These are phyloP conservation scores for Hydrotaea cyrtoneurina DNA, from an alignment of 2,888 invertebrate species.

Conservation along the genomic window DNA sequence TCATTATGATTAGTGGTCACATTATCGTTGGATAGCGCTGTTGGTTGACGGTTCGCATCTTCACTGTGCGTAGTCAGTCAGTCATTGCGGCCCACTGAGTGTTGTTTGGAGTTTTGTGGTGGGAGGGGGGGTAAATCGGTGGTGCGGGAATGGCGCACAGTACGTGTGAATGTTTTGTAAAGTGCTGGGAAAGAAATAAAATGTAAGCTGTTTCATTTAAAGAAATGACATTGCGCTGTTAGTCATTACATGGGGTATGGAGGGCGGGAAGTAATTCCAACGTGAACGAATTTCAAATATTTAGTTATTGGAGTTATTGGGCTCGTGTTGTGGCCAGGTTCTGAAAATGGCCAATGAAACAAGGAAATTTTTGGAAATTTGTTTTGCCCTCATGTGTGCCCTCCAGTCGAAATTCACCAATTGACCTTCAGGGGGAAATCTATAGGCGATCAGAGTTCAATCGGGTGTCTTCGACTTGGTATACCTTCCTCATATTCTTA, in stretches of 20 bases:
- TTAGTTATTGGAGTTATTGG: too few species aligned
- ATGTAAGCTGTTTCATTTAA: constrained; percentile 31
- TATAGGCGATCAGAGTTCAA: too few species aligned
- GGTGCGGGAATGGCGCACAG: neutral
- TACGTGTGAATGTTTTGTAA: constrained; percentile 44
- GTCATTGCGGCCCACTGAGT: neutral
- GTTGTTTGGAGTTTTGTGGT: neutral
- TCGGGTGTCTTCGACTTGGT: too few species aligned
- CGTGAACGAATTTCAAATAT: too few species aligned
- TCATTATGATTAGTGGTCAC: constrained; percentile 25
- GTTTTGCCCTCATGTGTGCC: too few species aligned
- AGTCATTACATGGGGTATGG: too few species aligned
- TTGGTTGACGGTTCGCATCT: constrained; percentile 13
- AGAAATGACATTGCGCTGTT: neutral
- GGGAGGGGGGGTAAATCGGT: neutral
- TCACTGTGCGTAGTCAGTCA: neutral
- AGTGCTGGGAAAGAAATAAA: constrained; percentile 65
- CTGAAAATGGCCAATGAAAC: too few species aligned
- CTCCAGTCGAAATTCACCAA: too few species aligned
- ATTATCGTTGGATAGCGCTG: constrained; percentile 45
- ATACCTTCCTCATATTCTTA: neutral
- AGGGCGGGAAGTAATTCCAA: too few species aligned
- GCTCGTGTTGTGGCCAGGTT: too few species aligned
- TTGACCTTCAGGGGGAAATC: too few species aligned
- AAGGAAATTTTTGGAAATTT: too few species aligned